A percentile compares a stretch with the other conserved stretches of the same genome.
Conservation (phyloP, 2,888 invertebrate genomes). For the Acholoe squamosa region DNA sequence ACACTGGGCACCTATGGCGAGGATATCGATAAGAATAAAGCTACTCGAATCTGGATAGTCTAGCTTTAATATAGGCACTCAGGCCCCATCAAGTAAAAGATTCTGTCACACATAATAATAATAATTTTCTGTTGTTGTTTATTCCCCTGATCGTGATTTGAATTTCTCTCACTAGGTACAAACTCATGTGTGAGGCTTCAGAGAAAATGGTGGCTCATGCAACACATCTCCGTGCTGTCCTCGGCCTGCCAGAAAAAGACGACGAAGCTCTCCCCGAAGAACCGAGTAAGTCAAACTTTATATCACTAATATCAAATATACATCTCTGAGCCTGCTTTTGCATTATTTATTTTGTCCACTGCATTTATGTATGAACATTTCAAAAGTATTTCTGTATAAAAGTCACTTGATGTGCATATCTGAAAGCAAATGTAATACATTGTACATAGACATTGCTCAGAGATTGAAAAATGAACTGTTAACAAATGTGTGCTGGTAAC, state of each 20-base stretch:
- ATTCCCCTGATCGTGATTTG: no score
- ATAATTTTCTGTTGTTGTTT: no score
- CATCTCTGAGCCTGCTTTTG: background rate
- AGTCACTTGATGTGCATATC: background rate
- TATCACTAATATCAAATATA: background rate
- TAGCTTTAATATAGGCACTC: no score
- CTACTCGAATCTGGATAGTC: no score
- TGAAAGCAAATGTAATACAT: background rate
- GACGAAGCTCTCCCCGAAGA: slow-evolving; percentile 69
- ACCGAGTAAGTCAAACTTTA: slow-evolving; percentile 39
- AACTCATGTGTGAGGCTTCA: slow-evolving; percentile 74
- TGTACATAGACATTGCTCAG: slow-evolving; percentile 24
- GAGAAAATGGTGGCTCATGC: slow-evolving; percentile 77
- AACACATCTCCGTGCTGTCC: slow-evolving; percentile 72
- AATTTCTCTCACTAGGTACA: background rate
- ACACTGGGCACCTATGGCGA: no score
- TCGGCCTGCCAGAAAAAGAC: slow-evolving; percentile 78
- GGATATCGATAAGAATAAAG: no score
- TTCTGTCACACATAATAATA: no score
- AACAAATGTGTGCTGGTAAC: background rate
- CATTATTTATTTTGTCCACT: background rate
- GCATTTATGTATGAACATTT: background rate
- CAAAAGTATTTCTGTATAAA: background rate
- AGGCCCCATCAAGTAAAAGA: no score
- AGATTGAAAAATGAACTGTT: background rate